Evolutionary conservation across 2,797 vertebrate species (phyloP), one percentile per base, ranked within the genome.

Genomic region (Borostomias antarcticus): DNA sequence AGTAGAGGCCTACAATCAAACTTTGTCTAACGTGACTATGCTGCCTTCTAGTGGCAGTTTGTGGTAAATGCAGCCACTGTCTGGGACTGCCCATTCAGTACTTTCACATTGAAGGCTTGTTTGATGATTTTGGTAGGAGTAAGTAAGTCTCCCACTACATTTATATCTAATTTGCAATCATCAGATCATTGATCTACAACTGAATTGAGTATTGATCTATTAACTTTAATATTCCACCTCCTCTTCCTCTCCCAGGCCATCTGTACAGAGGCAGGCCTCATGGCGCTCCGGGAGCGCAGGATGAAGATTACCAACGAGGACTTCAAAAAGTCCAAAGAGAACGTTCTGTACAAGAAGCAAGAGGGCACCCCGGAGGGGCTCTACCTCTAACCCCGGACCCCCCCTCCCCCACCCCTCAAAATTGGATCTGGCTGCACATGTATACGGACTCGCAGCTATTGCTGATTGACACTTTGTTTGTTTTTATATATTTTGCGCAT

Each of bases 301-400:
- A 99, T 99, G 98, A 99, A 99, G 91, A 96, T 99, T 66, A 99
- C 98, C 72, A 98, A 99, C 11, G 98, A 99, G 89, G 98, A 99
- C 84, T 99, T 98, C 90, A 99, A 99, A 68, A 99, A 99, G 83
- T 99, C 97, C 2, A 99, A 99, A 89, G 98, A 99, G 70, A 99
- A 99, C 0, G 95, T 99, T 75, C 92, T 99, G 58, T 99, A 99
- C 78, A 98, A 99, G 88, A 99, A 99, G 81, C 98, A 99, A 78
- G 97, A 99, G 86, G 97, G 97, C 69, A 99, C 97, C 19, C 98
- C 97, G 0, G 97, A 99, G 83, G 98, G 98, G 37, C 92, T 99
- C 0, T 99, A 99, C 84, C 96, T 99, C 68, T 98, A 89, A 92
- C 72, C 67, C 70, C 32, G 35, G 58, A 75, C 71, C 57, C 4